Evolutionary conservation across 2,888 invertebrate species (phyloP), one percentile per base, ranked within the genome.

Genomic region (Plagiodera versicolora): DNA sequence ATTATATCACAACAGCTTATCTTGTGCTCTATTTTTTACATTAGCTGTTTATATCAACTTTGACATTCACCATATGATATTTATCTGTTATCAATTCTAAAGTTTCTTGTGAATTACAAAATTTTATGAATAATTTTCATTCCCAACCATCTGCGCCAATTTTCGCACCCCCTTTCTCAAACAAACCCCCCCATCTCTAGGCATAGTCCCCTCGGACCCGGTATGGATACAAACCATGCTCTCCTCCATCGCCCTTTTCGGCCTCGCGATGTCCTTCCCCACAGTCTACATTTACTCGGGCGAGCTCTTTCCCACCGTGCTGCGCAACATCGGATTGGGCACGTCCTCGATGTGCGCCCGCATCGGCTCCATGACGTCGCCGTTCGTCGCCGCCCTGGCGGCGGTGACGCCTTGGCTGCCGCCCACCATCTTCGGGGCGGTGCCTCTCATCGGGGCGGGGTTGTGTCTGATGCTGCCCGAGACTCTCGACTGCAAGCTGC

Each of bases 271-370:
- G 45, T 86, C 90, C 1, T 96, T 95, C 75, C 91, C 93, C 1
- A 90, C 91, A 1, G 90, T 91, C 3, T 95, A 95, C 77, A 84
- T 95, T 14, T 95, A 91, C 77, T 90, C 91, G 0, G 92, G 93
- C 0, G 95, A 95, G 80, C 78, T 94, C 11, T 95, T 94, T 77
- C 95, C 95, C 0, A 95, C 95, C 0, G 90, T 94, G 1, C 89
- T 94, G 0, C 84, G 95, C 28, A 95, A 94, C 74, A 88, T 91
- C 44, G 95, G 93, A 0, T 88, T 95, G 58, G 95, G 95, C 0
- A 82, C 91, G 2, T 89, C 92, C 24, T 95, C 94, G 0, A 91
- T 93, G 82, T 86, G 89, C 61, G 94, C 94, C 0, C 85, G 95
- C 71, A 81, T 94, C 60, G 95, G 95, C 6, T 93, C 94, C 0